phyloP scores from a whole-genome alignment of 1,140 invertebrate genomes.

The Drosophila bipectinata region DNA sequence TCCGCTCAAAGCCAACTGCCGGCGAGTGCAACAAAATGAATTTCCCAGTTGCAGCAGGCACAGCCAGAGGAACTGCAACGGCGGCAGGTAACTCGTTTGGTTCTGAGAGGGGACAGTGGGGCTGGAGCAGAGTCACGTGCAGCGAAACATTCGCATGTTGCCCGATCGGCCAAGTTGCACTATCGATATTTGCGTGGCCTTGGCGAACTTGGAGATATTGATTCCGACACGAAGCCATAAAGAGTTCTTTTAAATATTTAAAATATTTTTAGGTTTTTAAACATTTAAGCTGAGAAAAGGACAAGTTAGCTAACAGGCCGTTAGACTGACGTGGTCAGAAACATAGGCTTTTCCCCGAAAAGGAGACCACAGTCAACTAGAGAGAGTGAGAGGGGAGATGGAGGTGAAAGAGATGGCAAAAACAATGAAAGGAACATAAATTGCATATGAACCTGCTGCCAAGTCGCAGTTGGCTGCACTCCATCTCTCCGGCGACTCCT shows the following conservation, averaged over 20 bases:
- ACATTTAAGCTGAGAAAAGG: too few relatives aligned
- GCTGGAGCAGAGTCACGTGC: slow-evolving; percentile 55
- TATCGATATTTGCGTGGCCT: slow-evolving; percentile 66
- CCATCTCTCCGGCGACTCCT: slow-evolving; percentile 32
- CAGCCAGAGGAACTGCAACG: slow-evolving; percentile 17
- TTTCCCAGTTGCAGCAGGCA: slow-evolving; percentile 31
- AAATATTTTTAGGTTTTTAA: too few relatives aligned
- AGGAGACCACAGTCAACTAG: slow-evolving; percentile 6
- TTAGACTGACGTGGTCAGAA: background rate
- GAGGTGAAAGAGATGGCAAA: slow-evolving; percentile 22
- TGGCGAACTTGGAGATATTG: slow-evolving; percentile 32
- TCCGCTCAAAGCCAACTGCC: slow-evolving; percentile 65
- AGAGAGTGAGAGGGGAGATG: slow-evolving; percentile 6
- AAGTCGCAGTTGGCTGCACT: slow-evolving; percentile 51
- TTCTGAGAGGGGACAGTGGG: background rate
- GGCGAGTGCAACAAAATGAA: slow-evolving; percentile 55
- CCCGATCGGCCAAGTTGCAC: slow-evolving; percentile 43
- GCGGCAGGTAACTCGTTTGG: slow-evolving; percentile 49
- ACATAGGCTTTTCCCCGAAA: slow-evolving; percentile 21
- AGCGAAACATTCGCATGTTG: slow-evolving; percentile 71
- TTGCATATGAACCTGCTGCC: slow-evolving; percentile 54
- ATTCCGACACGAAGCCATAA: background rate
- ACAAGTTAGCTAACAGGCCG: too few relatives aligned
- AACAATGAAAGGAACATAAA: slow-evolving; percentile 57
- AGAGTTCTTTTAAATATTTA: slow-evolving; percentile 6